phyloP scores from a whole-genome alignment of 2,888 invertebrate genomes.

The Dinocampus coccinellae region DNA sequence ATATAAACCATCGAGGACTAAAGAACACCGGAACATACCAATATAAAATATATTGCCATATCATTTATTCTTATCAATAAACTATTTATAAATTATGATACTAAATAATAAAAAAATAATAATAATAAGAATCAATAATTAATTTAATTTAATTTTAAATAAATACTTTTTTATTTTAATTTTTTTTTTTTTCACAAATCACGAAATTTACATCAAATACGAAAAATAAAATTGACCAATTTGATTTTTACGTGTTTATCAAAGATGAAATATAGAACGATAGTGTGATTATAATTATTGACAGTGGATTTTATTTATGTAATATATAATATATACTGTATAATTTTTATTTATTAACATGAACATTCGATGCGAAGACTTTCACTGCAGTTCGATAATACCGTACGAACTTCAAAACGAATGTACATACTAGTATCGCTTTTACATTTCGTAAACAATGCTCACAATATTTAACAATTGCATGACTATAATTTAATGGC shows the following conservation, averaged over 20 bases:
- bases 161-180: too few relatives aligned
- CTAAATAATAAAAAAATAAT: too few relatives aligned
- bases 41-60: background rate
- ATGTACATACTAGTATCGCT: background rate
- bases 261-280: background rate
- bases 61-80: background rate
- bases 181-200: too few relatives aligned
- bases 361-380: slow-evolving; percentile 36
- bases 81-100: background rate
- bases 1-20: background rate
- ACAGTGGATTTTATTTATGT: background rate
- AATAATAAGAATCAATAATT: too few relatives aligned
- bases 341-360: background rate
- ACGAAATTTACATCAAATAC: too few relatives aligned
- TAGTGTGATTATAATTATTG: background rate
- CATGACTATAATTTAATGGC: slow-evolving; percentile 12
- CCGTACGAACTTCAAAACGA: slow-evolving; percentile 10
- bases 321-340: background rate
- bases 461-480: background rate
- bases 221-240: background rate
- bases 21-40: background rate
- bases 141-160: too few relatives aligned
- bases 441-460: slow-evolving; percentile 20
- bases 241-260: background rate
- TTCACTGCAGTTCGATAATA: slow-evolving; percentile 45